Conservation (phyloP, 2,888 invertebrate species). For the Sisyra terminalis region DNA sequence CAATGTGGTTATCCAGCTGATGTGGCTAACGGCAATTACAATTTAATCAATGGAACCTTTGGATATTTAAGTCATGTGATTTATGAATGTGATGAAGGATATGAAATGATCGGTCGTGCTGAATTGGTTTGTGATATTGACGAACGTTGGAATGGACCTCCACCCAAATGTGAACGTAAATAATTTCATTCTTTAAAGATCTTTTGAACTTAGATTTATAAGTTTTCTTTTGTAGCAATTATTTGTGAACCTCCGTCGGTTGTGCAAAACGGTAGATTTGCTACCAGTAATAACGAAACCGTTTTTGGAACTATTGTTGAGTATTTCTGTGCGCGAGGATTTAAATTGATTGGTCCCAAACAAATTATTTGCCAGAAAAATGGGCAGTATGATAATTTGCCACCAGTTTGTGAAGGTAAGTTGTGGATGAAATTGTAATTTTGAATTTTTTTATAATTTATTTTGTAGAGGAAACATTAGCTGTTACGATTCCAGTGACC, state of each 20-base stretch:
- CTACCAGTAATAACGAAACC: constrained; percentile 38
- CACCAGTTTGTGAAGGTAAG: constrained; percentile 57
- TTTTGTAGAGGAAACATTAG: not conserved
- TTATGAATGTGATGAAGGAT: constrained; percentile 68
- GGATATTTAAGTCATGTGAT: constrained; percentile 77
- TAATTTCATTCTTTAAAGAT: not conserved
- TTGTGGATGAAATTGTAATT: too few relatives aligned
- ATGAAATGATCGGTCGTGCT: constrained; percentile 70
- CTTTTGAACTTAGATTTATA: not conserved
- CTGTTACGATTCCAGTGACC: constrained; percentile 25
- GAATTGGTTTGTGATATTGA: constrained; percentile 80
- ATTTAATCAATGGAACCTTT: constrained; percentile 67
- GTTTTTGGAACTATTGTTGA: constrained; percentile 56
- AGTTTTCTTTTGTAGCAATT: constrained; percentile 33
- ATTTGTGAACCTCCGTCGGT: constrained; percentile 53
- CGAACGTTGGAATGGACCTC: constrained; percentile 86
- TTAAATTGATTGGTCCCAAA: constrained; percentile 46
- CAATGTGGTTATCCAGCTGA: constrained; percentile 82
- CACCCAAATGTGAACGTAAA: constrained; percentile 68
- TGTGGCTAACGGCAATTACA: constrained; percentile 66
- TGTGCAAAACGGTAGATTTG: constrained; percentile 42
- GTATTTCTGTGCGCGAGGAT: constrained; percentile 57
- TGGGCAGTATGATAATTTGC: constrained; percentile 62
- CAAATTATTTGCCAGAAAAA: constrained; percentile 52
- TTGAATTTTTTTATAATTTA: not conserved